Evolutionary conservation across 2,888 invertebrate genomes (phyloP), one percentile per base, ranked within the genome.

Genomic region (Pollenia amentaria): DNA sequence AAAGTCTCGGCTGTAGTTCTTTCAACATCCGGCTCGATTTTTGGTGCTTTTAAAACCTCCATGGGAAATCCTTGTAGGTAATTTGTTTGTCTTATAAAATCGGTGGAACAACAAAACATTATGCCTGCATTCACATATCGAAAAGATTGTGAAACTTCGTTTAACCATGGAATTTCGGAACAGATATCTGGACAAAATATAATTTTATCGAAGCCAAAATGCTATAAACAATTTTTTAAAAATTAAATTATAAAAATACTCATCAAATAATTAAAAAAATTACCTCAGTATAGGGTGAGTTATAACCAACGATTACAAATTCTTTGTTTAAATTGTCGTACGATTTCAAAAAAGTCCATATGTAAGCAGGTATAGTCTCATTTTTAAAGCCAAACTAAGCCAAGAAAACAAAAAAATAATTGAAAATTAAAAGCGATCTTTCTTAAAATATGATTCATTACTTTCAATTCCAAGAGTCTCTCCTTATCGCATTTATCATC

Each of bases 121-220:
- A 85, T 29, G 38, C 87, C 87, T 16, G 85, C 82, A 9, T 73
- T 64, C 0, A 77, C 48, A 69, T 77, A 60, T 64, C 67, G 29
- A 48, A 81, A 51, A 46, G 82, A 21, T 9, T 62, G 4, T 10
- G 67, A 40, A 42, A 85, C 69, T 57, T 60, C 57, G 16, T 62
- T 57, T 9, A 86, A 48, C 86, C 88, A 88, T 0, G 80, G 80
- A 60, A 88, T 84, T n/a, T 84, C 65, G 16, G 83, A 53, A 75
- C 88, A 88, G 14, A 88, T 88, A 67, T 88, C 86, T 7, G 64
- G 67, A 46, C 88, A 88, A 60, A 88, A 86, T 51, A 84, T 78
- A 11, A 83, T 51, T 29, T 80, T n/a, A 12, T 73, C 62, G 3
- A 14, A 64, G 16, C n/a, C 16, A 29, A 78, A 48, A 64, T 73